A percentile compares a stretch with the other conserved stretches of the same genome.
Evolutionary conservation across 2,888 invertebrate genomes (phyloP).

Genomic region (Eupsilia transversa): DNA sequence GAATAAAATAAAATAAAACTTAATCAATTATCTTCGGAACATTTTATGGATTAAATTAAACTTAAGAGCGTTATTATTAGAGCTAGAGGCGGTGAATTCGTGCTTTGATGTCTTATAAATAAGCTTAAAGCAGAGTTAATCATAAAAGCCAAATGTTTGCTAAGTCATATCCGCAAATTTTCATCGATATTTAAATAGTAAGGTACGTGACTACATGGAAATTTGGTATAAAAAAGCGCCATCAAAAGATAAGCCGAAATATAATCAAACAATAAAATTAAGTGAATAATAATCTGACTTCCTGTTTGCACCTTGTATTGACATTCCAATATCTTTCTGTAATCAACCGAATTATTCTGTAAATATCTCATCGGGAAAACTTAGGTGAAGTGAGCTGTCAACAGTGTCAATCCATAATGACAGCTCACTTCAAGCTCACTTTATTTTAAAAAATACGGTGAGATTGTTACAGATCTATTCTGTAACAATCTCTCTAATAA

Average conservation of each 20-base stretch:
- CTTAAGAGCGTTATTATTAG: neutral
- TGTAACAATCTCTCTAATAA: too few species aligned
- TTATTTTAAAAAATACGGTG: too few species aligned
- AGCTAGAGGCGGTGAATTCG: constrained; percentile 21
- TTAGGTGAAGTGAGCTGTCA: neutral
- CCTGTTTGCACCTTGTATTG: constrained; percentile 30
- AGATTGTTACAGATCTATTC: too few species aligned
- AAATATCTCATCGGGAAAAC: too few species aligned
- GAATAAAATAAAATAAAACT: too few species aligned
- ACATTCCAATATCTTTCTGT: constrained; percentile 9
- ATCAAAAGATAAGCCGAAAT: constrained; percentile 36
- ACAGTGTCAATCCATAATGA: too few species aligned
- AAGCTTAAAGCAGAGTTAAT: constrained; percentile 65
- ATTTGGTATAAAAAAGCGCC: constrained; percentile 27
- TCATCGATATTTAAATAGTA: constrained; percentile 45
- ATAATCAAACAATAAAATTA: constrained; percentile 28
- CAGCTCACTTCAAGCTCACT: too few species aligned
- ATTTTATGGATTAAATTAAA: neutral
- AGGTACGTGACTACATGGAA: constrained; percentile 46
- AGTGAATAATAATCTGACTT: constrained; percentile 8
- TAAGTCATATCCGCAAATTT: constrained; percentile 47
- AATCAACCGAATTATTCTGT: neutral
- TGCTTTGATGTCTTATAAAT: constrained; percentile 50
- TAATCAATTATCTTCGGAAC: neutral
- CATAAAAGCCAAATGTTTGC: constrained; percentile 53